Conservation (phyloP, 2,888 invertebrate species). For the Eristalis intricaria region DNA sequence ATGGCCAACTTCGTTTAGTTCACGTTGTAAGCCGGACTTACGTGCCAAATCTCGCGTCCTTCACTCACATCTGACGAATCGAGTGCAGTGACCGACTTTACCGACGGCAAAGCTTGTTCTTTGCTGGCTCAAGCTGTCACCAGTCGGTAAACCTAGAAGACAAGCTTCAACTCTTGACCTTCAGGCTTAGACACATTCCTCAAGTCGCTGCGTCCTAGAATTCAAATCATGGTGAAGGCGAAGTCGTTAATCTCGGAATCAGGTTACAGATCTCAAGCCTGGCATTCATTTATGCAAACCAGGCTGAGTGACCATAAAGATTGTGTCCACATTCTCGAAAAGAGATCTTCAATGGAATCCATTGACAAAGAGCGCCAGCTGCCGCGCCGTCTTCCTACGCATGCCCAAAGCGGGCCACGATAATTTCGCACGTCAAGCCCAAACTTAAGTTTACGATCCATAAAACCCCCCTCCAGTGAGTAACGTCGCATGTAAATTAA, state of each 20-base stretch:
- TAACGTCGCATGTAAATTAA: constrained; percentile 6
- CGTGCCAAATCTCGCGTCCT: neutral
- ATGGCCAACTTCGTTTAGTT: neutral
- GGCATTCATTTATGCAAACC: neutral
- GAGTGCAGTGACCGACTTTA: neutral
- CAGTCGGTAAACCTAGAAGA: neutral
- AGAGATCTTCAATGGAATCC: neutral
- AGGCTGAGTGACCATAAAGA: neutral
- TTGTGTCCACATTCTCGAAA: neutral
- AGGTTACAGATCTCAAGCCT: neutral
- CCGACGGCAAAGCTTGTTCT: neutral
- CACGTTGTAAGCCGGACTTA: neutral
- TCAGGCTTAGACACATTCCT: neutral
- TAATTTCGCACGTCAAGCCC: neutral
- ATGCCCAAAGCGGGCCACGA: neutral
- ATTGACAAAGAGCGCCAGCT: neutral
- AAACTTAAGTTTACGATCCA: neutral
- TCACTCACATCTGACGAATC: neutral
- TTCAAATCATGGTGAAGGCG: neutral
- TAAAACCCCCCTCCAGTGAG: neutral
- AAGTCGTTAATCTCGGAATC: neutral
- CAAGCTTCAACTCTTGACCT: neutral
- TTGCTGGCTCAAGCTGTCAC: neutral
- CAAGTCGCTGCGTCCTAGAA: neutral
- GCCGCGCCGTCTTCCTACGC: neutral